phyloP scores from a whole-genome alignment of 2,797 vertebrate genomes.

The Eleutherodactylus coqui region DNA sequence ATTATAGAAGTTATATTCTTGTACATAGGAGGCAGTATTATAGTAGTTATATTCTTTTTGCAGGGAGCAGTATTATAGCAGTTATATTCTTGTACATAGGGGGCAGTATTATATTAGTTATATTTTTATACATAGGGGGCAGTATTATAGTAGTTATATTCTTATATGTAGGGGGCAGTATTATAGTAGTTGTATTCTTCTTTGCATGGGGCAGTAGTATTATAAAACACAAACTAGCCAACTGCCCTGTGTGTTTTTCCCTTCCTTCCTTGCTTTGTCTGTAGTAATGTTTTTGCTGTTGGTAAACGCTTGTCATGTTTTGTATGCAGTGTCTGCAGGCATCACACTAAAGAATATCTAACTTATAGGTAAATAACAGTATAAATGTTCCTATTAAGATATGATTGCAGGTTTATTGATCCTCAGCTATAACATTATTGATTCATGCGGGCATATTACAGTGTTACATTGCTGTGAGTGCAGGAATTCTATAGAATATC shows the following conservation, averaged over 20 bases:
- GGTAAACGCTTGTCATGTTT: not conserved
- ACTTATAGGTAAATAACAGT: conserved; percentile 41
- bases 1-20: conserved; percentile 2
- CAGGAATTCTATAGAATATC: conserved; percentile 22
- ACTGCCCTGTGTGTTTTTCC: not conserved
- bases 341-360: not conserved
- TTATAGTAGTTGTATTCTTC: not conserved
- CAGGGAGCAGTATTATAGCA: not conserved
- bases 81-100: not conserved
- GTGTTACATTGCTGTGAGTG: conserved; percentile 21
- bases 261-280: not conserved
- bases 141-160: not conserved
- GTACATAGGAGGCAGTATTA: not conserved
- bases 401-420: conserved; percentile 39
- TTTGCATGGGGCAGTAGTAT: not conserved
- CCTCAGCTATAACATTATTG: conserved; percentile 33
- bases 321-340: conserved; percentile 7
- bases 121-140: not conserved
- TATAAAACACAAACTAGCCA: not conserved
- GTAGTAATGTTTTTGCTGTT: not conserved
- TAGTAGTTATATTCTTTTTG: not conserved
- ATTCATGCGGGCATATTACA: conserved; percentile 32
- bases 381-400: conserved; percentile 30
- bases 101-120: not conserved
- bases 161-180: not conserved